phyloP scores from a whole-genome alignment of 1,140 invertebrate genomes.

The Bombus waltoni region DNA sequence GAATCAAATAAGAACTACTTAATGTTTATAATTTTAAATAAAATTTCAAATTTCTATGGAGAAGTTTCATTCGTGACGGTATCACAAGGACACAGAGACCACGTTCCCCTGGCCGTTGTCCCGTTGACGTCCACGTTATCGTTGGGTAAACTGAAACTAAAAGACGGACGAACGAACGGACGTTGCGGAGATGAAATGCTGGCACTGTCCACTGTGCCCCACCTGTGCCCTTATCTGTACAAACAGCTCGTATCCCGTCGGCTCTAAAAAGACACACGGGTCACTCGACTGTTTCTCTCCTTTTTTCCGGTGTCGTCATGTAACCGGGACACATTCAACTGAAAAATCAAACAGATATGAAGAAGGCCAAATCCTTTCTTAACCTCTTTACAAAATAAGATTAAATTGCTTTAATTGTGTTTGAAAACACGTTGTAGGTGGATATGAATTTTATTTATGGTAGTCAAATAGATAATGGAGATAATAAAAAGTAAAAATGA shows the following conservation, averaged over 20 bases:
- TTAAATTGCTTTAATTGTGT: not conserved
- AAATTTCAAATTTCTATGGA: not conserved
- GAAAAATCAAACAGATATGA: constrained; percentile 26
- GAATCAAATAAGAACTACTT: too few species aligned
- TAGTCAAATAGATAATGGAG: too few species aligned
- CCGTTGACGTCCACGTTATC: constrained; percentile 67
- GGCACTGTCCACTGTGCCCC: constrained; percentile 79
- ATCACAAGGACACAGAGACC: not conserved
- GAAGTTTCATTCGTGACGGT: not conserved
- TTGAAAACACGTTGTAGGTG: not conserved
- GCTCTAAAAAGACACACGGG: constrained; percentile 69
- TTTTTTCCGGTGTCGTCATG: constrained; percentile 60
- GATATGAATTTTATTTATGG: too few species aligned
- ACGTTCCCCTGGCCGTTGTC: constrained; percentile 43
- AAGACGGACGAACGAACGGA: constrained; percentile 67
- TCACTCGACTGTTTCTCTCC: constrained; percentile 59
- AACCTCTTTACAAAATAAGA: not conserved
- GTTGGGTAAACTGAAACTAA: constrained; percentile 69
- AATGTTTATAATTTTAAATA: not conserved
- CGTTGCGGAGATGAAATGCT: constrained; percentile 76
- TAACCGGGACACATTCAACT: constrained; percentile 52
- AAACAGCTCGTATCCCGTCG: constrained; percentile 77
- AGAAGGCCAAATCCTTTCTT: not conserved
- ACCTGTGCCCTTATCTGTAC: constrained; percentile 79
- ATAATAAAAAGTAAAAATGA: too few species aligned